Conservation (phyloP, 1,140 invertebrate genomes). For the Ostrea denselamellosa region DNA sequence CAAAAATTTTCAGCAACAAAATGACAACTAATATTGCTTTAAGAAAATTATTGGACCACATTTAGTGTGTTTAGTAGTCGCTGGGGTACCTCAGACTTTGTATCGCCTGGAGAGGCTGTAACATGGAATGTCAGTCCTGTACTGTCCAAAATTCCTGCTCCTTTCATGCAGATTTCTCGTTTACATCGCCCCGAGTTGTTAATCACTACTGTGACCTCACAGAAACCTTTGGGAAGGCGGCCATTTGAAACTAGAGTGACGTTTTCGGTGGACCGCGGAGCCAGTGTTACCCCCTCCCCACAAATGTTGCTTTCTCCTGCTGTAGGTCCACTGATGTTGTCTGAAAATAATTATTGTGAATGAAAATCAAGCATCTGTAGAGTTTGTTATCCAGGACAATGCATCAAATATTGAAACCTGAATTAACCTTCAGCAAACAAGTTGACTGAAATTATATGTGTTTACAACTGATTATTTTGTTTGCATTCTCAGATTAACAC, state of each 20-base stretch:
- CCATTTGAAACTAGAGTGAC: background rate
- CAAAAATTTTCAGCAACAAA: too few relatives aligned
- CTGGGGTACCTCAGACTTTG: background rate
- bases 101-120: background rate
- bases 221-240: background rate
- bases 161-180: background rate
- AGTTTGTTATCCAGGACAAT: too few relatives aligned
- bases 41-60: too few relatives aligned
- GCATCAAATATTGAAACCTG: too few relatives aligned
- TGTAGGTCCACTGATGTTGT: background rate
- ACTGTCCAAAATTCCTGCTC: background rate
- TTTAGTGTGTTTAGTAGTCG: too few relatives aligned
- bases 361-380: too few relatives aligned
- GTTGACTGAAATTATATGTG: too few relatives aligned
- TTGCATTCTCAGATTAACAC: too few relatives aligned
- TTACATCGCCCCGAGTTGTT: constrained; percentile 2
- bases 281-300: background rate
- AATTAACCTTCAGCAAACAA: too few relatives aligned
- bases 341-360: background rate
- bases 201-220: background rate
- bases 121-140: background rate
- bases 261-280: background rate
- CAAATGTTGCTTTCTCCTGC: background rate
- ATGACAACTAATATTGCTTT: too few relatives aligned
- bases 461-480: too few relatives aligned